Evolutionary conservation across 1,140 invertebrate genomes (phyloP), one percentile per base, ranked within the genome.

Genomic region (Chelonus insularis): DNA sequence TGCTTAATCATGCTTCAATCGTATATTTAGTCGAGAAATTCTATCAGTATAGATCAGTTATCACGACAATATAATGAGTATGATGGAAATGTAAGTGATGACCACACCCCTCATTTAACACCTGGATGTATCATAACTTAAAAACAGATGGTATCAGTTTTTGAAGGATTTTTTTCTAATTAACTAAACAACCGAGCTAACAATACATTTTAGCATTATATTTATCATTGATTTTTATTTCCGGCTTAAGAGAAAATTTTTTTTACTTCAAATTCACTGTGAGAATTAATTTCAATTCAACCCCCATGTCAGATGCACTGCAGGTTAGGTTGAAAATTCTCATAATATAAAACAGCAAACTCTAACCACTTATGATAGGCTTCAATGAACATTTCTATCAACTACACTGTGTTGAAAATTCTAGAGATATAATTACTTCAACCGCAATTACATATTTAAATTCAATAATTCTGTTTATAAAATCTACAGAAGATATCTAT

Each of bases 61-160:
- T 39, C 36, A 39, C 14, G 36, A 39, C 36, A 11, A 12, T 14
- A 12, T 12, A 39, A 29, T 21, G 5, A 29, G 1, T 5, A 1
- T 41, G 11, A 25, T 23, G 2, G 9, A 56, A 56, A 25, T 41
- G 21, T n/a, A 56, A 21, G 41, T 32, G n/a, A 41, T 41, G 14
- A 23, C 43, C 60, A 66, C 64, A 65, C 64, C 68, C 69, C 54
- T 54, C 57, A 41, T 69, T 71, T 68, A 69, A 16, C 69, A 71
- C 62, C 64, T 66, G 70, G 68, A 50, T n/a, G n/a, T 59, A 43
- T 12, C 45, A 34, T 12, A n/a, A 11, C 21, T 45, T 50, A 12
- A 21, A 39, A 32, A 34, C 57, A 60, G 34, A 60, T 60, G 57
- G 21, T 36, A 58, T 34, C 36, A 39, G n/a, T n/a, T n/a, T n/a